Base-by-base conservation (phyloP, 2,888 invertebrate genomes). In the Calephelis perditalis region DNA sequence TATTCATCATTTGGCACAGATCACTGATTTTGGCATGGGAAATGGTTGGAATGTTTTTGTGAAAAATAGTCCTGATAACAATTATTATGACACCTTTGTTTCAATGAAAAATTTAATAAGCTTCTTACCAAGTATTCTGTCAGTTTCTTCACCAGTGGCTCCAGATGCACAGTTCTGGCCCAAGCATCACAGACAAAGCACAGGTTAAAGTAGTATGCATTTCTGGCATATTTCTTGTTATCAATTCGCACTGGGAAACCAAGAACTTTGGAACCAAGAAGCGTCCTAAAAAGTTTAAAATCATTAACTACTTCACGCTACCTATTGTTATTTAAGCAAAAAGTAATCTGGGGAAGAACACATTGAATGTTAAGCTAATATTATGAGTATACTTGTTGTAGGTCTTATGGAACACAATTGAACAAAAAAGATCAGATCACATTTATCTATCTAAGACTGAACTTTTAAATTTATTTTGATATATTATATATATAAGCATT, bases 191-290 rank as follows among this genome's bases (percentile, higher is more conserved):
- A 96, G 1, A 96, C 95, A 76, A 97, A 95, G 79, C 96, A 96
- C 26, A 95, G 84, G 81, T 96, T 97, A 84, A 96, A 97, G 74
- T 96, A 95, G 75, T 95, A 94, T 9, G 95, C 95, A 81, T 96
- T 96, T 59, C 96, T 89, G 6, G 94, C 93, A 79, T 96, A 96
- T 74, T 95, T 95, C 71, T 94, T 93, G 77, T 95, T 93, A 72
- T 95, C 94, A 69, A 96, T 95, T 66, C 93, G 91, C 45, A 96
- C 94, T 0, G 96, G 96, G 79, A 94, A 96, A 0, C 96, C 96
- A 54, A 96, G 87, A 72, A 96, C 95, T 82, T 96, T 96, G 62
- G 93, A 93, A 54, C 94, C 94, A 40, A 94, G 89, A 1, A 95
- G 91, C 49, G 95, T 95, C 63, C 95, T 95, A 82, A 45, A 68